These are phyloP conservation scores for Clitarchus hookeri DNA, from an alignment of 2,888 invertebrate species.

Conservation along the genomic window DNA sequence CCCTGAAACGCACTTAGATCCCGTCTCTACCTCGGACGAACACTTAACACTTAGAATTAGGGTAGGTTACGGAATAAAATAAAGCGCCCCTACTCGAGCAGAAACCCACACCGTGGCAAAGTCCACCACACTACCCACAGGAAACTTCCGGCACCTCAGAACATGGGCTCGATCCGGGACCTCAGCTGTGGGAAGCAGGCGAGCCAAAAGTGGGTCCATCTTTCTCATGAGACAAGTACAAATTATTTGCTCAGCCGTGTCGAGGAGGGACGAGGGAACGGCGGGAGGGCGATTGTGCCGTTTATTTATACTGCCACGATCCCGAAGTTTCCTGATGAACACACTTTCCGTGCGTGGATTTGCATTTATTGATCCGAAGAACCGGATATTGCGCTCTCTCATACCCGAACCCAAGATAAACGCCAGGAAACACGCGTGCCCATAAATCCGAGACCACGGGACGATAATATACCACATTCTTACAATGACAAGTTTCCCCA, in stretches of 20 bases:
- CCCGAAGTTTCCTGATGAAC: not conserved
- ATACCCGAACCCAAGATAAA: not conserved
- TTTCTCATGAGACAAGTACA: not conserved
- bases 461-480: slow-evolving; percentile 4
- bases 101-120: too few relatives aligned
- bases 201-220: not conserved
- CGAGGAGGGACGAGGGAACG: not conserved
- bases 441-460: not conserved
- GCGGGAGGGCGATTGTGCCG: not conserved
- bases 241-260: too few relatives aligned
- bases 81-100: too few relatives aligned
- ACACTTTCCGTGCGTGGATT: not conserved
- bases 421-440: not conserved
- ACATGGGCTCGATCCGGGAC: not conserved
- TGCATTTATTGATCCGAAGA: not conserved
- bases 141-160: too few relatives aligned
- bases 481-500: slow-evolving; percentile 1
- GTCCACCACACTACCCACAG: too few relatives aligned
- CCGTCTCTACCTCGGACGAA: too few relatives aligned
- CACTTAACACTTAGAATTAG: too few relatives aligned
- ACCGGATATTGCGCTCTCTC: not conserved
- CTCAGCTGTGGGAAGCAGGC: not conserved
- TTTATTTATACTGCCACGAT: not conserved
- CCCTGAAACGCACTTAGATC: too few relatives aligned
- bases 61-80: too few relatives aligned